Conservation (phyloP, 2,888 invertebrate genomes). For the Hermaeophaga mercurialis region DNA sequence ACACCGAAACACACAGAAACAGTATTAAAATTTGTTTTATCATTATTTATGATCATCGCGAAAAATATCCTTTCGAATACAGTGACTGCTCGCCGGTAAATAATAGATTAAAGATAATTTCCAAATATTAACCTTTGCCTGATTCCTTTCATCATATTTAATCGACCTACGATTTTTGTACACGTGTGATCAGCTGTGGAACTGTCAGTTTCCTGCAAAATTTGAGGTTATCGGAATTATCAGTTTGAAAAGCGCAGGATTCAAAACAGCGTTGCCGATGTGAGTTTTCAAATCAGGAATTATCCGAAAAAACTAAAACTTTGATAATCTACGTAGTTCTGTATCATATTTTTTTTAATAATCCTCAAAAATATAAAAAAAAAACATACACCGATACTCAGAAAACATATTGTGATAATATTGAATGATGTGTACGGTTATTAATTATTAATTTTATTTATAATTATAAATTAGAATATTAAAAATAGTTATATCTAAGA, state of each 20-base stretch:
- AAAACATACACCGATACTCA: too few relatives aligned
- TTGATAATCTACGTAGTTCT: too few relatives aligned
- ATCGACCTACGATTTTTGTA: slow-evolving; percentile 26
- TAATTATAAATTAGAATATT: too few relatives aligned
- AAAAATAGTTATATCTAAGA: too few relatives aligned
- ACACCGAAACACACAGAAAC: slow-evolving; percentile 33
- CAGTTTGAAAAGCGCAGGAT: background rate
- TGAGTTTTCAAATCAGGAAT: too few relatives aligned
- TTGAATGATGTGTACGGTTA: too few relatives aligned
- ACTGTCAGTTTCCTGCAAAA: slow-evolving; percentile 17
- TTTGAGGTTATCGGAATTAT: background rate
- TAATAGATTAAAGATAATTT: slow-evolving; percentile 19
- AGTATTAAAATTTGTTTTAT: slow-evolving; percentile 32
- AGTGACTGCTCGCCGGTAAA: slow-evolving; percentile 14
- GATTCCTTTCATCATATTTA: background rate
- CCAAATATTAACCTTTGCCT: slow-evolving; percentile 10
- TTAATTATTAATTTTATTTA: too few relatives aligned
- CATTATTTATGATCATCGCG: slow-evolving; percentile 39
- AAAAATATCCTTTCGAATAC: slow-evolving; percentile 14
- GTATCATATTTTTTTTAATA: too few relatives aligned
- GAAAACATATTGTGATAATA: too few relatives aligned
- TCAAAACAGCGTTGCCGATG: background rate
- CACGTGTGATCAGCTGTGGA: slow-evolving; percentile 30
- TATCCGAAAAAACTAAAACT: too few relatives aligned
- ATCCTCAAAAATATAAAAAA: too few relatives aligned